phyloP scores from a whole-genome alignment of 2,797 vertebrate genomes.

The Pantherophis vulpinus region DNA sequence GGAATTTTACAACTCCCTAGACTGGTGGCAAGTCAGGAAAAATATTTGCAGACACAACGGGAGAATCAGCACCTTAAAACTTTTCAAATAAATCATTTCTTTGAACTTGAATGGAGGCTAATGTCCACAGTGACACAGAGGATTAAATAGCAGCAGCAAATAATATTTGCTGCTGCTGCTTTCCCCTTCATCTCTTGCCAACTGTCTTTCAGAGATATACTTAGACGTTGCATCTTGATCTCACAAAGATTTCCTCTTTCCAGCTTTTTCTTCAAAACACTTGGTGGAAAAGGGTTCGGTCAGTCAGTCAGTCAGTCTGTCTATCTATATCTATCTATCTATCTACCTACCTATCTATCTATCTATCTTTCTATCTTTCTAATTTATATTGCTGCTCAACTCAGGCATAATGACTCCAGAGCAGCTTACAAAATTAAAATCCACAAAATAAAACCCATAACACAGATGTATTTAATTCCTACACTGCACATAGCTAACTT shows the following conservation, averaged over 20 bases:
- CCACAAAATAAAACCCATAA: too few relatives aligned
- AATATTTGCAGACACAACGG: constrained; percentile 4
- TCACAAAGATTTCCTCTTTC: constrained; percentile 26
- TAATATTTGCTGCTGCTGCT: constrained; percentile 49
- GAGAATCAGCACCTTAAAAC: constrained; percentile 29
- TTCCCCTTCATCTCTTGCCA: constrained; percentile 63
- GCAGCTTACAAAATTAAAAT: not conserved
- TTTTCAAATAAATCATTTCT: constrained; percentile 47
- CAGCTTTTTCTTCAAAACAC: not conserved
- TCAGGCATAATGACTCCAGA: not conserved
- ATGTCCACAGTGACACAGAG: constrained; percentile 42
- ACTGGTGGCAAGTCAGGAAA: not conserved
- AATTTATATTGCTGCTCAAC: not conserved
- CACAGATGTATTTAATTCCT: too few relatives aligned
- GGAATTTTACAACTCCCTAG: not conserved
- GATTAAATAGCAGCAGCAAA: constrained; percentile 55
- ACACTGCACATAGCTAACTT: too few relatives aligned
- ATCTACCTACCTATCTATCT: too few relatives aligned
- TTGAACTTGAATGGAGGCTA: constrained; percentile 49
- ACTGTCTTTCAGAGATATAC: constrained; percentile 57
- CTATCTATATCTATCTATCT: too few relatives aligned
- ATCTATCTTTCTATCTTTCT: not conserved
- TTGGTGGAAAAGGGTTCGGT: constrained; percentile 19
- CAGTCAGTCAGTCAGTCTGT: too few relatives aligned
- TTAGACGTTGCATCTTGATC: constrained; percentile 59